phyloP scores from a whole-genome alignment of 2,113 vertebrate species.

The Microcebus ravelobensis region DNA sequence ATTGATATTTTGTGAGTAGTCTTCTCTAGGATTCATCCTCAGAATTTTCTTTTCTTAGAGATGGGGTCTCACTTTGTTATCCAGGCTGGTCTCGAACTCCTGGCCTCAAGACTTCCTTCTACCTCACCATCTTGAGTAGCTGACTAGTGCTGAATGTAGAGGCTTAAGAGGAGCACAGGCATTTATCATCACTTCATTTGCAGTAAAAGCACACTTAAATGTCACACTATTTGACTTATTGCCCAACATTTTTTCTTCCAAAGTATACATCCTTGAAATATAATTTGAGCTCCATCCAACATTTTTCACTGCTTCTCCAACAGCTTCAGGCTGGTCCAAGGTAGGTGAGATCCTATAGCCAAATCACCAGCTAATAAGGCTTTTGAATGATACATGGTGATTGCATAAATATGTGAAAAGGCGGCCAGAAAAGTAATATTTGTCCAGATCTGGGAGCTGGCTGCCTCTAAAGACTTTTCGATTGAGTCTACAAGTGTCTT shows the following conservation, averaged over 20 bases:
- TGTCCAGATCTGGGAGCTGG: neutral
- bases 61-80: too few species aligned
- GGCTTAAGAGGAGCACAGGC: neutral
- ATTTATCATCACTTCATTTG: neutral
- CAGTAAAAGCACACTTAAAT: neutral
- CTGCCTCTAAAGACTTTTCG: neutral
- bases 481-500: neutral
- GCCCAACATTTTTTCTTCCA: neutral
- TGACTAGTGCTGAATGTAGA: neutral
- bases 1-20: neutral
- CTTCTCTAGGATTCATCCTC: neutral
- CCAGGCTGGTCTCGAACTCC: too few species aligned
- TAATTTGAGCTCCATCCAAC: neutral
- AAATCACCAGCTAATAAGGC: neutral
- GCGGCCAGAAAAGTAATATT: neutral
- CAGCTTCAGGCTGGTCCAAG: neutral
- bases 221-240: neutral
- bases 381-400: neutral
- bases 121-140: neutral
- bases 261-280: conserved; percentile 29
- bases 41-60: neutral
- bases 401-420: neutral
- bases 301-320: conserved; percentile 32
- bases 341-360: neutral
- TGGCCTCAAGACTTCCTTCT: neutral